Percentiles rank a stretch among this genome's conserved stretches.
Evolutionary conservation across 64 coral and sea anemone species (phyloP).

Genomic region (Stylophora pistillata): DNA sequence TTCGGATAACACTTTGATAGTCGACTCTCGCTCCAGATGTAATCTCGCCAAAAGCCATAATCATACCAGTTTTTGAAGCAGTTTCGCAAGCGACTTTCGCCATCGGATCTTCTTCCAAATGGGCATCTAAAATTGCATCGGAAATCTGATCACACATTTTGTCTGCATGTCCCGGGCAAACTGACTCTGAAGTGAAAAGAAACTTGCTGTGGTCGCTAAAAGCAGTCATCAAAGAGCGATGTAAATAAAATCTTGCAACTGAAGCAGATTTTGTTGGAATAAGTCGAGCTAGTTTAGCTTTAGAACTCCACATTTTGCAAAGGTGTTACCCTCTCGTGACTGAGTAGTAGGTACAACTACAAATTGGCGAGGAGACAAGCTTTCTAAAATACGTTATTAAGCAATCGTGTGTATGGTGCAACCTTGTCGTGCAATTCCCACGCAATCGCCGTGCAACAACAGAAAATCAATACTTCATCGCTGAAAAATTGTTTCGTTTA

Average conservation of each 20-base stretch:
- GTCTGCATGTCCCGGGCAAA: constrained; percentile 87
- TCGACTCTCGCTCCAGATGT: constrained; percentile 72
- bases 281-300: background rate
- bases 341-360: background rate
- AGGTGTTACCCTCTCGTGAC: background rate
- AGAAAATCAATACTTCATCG: background rate
- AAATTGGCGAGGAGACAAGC: background rate
- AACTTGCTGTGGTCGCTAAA: constrained; percentile 54
- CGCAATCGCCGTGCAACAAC: background rate
- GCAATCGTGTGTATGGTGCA: background rate
- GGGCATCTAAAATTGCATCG: constrained; percentile 90
- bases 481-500: background rate
- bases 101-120: constrained; percentile 71
- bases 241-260: background rate
- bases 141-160: constrained; percentile 96
- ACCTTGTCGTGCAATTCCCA: background rate
- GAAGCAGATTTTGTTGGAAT: background rate
- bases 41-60: constrained; percentile 88
- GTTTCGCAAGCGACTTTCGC: constrained; percentile 91
- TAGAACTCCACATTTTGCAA: background rate
- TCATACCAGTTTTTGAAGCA: constrained; percentile 78
- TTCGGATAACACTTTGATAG: constrained; percentile 73
- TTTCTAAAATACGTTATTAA: background rate
- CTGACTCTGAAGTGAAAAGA: constrained; percentile 96
- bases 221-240: constrained; percentile 33